Base-by-base conservation (phyloP, 2,888 invertebrate species). In the Ypsolopha scabrella region DNA sequence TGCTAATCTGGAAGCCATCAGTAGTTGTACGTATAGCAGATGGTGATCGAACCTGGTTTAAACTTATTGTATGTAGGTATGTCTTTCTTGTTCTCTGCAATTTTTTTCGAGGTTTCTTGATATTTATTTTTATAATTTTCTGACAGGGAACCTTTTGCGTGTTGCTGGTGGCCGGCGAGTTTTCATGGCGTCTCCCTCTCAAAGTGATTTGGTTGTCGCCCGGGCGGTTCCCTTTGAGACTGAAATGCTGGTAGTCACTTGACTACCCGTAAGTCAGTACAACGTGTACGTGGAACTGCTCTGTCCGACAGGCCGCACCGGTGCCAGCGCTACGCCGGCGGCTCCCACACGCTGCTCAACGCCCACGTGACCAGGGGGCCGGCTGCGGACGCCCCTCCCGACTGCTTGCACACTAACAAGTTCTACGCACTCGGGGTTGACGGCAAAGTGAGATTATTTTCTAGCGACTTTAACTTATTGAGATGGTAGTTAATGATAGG, bases 251-350 rank as follows among this genome's bases (percentile, higher is more conserved):
- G n/a, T n/a, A n/a, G n/a, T n/a, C n/a, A n/a, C n/a, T 38, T 10
- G 38, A 38, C 38, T 38, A 3, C 10, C n/a, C 10, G 9, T 38
- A 10, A 10, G 7, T 7, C 38, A 10, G 38, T n/a, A 3, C 7
- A 10, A 2, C 38, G 10, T 38, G 10, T 9, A n/a, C 10, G 7
- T 14, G 9, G 34, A 2, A 46, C 11, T n/a, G 6, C 35, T 7
- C 7, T 37, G 7, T 8, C 13, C 34, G 47, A 0, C 55, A 75
- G 71, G 39, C 51, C 52, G 2, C 76, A 77, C 62, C 53, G 54
- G 0, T 79, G 78, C 50, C 63, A 58, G 43, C 77, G 78, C 51
- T 80, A 77, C 77, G 67, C 60, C 41, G 80, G 80, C 51, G 80
- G 80, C 0, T 77, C 77, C 2, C 78, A 78, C 67, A 80, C 80